Evolutionary conservation across 1,140 invertebrate genomes (phyloP).

Genomic region (Meloidogyne exigua): DNA sequence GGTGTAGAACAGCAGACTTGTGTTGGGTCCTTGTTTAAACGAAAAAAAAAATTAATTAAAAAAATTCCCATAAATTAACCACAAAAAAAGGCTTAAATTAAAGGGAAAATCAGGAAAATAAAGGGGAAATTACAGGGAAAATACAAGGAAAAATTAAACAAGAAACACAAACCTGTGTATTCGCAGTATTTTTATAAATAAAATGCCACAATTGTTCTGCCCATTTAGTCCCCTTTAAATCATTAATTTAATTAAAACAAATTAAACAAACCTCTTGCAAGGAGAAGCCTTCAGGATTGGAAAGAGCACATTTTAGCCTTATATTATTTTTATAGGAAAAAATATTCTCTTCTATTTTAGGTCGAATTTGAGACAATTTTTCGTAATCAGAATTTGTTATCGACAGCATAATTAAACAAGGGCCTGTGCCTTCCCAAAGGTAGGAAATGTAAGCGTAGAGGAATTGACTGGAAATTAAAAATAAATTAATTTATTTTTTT

Average conservation of each 20-base stretch:
- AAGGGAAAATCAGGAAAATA: too few species aligned
- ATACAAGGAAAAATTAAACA: too few species aligned
- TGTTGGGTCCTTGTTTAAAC: conserved; percentile 28
- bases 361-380: conserved; percentile 35
- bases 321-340: conserved; percentile 36
- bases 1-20: conserved; percentile 53
- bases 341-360: conserved; percentile 30
- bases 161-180: conserved; percentile 8
- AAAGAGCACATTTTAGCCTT: conserved; percentile 35
- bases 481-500: too few species aligned
- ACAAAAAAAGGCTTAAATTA: too few species aligned
- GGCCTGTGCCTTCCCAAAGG: conserved; percentile 49
- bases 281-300: conserved; percentile 40
- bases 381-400: conserved; percentile 30
- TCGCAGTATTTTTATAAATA: conserved; percentile 47
- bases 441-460: conserved; percentile 54
- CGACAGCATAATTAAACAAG: conserved; percentile 46
- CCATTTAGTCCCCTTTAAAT: background rate
- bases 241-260: background rate
- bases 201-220: conserved; percentile 48
- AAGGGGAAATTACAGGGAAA: too few species aligned
- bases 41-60: too few species aligned
- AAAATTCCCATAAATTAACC: too few species aligned
- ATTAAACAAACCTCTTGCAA: conserved; percentile 39
- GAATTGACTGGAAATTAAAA: conserved; percentile 32